phyloP scores from a whole-genome alignment of 2,113 vertebrate species.

The Heloderma charlesbogerti region DNA sequence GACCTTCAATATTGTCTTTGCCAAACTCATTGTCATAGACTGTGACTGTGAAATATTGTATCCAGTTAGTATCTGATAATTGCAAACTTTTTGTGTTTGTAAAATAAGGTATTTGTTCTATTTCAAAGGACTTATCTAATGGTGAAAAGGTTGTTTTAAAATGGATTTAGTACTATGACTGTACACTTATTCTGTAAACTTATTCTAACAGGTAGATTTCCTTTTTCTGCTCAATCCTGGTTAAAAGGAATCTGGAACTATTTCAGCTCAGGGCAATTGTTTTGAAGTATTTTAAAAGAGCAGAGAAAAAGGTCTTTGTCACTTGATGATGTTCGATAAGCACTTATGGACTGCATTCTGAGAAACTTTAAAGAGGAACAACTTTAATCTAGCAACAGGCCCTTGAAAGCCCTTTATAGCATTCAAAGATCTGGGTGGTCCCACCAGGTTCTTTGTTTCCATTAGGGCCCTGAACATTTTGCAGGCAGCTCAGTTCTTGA shows the following conservation, averaged over 20 bases:
- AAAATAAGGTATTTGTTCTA: conserved; percentile 12
- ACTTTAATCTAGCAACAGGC: conserved; percentile 66
- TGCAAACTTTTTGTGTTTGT: not conserved
- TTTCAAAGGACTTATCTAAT: conserved; percentile 12
- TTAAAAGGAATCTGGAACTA: not conserved
- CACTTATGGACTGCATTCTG: conserved; percentile 51
- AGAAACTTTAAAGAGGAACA: conserved; percentile 46
- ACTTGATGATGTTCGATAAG: conserved; percentile 44
- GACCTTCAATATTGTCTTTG: not conserved
- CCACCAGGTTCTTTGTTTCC: conserved; percentile 57
- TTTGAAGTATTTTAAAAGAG: conserved; percentile 38
- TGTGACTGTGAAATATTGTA: not conserved
- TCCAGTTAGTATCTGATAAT: not conserved
- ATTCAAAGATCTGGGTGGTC: conserved; percentile 63
- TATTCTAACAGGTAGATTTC: conserved; percentile 9
- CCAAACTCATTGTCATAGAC: not conserved
- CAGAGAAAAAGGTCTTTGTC: conserved; percentile 56
- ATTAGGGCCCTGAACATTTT: conserved; percentile 50
- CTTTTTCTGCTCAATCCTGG: conserved; percentile 27
- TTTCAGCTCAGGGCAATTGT: conserved; percentile 31
- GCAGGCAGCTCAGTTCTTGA: conserved; percentile 49
- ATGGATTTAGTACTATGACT: conserved; percentile 5
- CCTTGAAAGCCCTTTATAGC: conserved; percentile 56
- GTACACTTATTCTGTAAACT: conserved; percentile 3
- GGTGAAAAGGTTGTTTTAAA: conserved; percentile 25